Evolutionary conservation across 2,113 vertebrate species (phyloP).

Genomic region (Syngnathus scovelli): DNA sequence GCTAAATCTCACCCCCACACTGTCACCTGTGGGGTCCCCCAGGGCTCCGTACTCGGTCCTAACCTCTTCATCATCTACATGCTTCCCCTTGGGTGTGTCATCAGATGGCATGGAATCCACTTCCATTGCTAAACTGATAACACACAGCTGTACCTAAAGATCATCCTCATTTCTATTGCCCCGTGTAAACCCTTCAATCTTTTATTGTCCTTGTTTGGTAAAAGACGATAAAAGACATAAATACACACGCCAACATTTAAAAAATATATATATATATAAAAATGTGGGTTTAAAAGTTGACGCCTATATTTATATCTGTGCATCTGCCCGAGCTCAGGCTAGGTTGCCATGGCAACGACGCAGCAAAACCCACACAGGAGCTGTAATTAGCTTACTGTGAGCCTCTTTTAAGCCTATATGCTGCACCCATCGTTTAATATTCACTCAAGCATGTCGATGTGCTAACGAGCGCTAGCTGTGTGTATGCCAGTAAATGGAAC

Average conservation of each 20-base stretch:
- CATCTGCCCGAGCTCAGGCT: slow-evolving; percentile 23
- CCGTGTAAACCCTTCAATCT: slow-evolving; percentile 38
- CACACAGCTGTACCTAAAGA: too few relatives aligned
- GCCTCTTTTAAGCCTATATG: slow-evolving; percentile 50
- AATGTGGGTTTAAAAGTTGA: background rate
- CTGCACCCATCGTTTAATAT: background rate
- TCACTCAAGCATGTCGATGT: background rate
- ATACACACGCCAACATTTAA: slow-evolving; percentile 8
- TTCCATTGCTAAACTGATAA: too few relatives aligned
- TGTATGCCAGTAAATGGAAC: background rate
- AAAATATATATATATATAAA: background rate
- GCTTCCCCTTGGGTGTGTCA: too few relatives aligned
- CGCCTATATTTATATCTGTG: slow-evolving; percentile 42
- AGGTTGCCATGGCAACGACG: slow-evolving; percentile 68
- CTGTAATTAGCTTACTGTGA: slow-evolving; percentile 62
- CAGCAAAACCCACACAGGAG: slow-evolving; percentile 44
- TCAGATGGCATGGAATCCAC: too few relatives aligned
- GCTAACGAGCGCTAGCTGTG: background rate
- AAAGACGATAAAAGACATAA: slow-evolving; percentile 45
- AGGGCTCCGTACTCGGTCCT: too few relatives aligned
- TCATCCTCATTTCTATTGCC: too few relatives aligned
- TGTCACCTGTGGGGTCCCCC: too few relatives aligned
- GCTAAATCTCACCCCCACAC: too few relatives aligned
- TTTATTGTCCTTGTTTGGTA: slow-evolving; percentile 35
- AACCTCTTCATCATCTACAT: too few relatives aligned